Base-by-base conservation (phyloP, 2,797 vertebrate genomes). In the Sebastes dallii region DNA sequence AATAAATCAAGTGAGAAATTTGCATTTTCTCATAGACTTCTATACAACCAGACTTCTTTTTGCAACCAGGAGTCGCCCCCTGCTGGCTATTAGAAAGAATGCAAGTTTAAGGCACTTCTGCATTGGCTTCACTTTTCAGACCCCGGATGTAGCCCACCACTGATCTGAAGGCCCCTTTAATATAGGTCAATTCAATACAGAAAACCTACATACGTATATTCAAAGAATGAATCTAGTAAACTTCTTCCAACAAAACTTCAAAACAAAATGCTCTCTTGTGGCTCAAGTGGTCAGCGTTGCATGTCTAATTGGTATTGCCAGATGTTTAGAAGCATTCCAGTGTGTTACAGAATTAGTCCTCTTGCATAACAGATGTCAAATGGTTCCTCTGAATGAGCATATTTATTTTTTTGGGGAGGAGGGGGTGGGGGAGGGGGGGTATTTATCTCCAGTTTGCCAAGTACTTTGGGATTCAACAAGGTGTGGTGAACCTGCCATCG, bases 231-330 rank as follows among this genome's bases (percentile, higher is more conserved):
- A 68, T 75, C 18, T 9, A 6, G 36, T 34, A 14, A 61, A 78
- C 55, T 66, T 77, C 39, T 75, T 25, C 59, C 8, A 77, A 64
- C 78, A 77, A 78, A 91, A 88, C 72, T 77, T 78, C 3, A 54
- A 80, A 89, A 88, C 71, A 83, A 78, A 88, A 71, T 74, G 77
- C 80, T 82, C 72, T 87, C 86, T 39, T 72, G 86, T 80, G 78
- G 85, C 72, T 50, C 16, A 4, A 50, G 42, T 70, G 81, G 71
- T 87, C 84, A 85, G 24, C 67, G 78, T 85, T 89, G 88, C 90
- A 58, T 91, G 79, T 86, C 88, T 92, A 92, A 94, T 94, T 90
- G 80, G 72, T 77, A 65, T 71, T 72, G 90, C 89, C 90, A 93
- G 92, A 93, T 92, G 92, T 91, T 87, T 78, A 68, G 81, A 90